These are phyloP conservation scores for Aplochiton taeniatus DNA, from an alignment of 2,797 vertebrate genomes.

Conservation along the genomic window DNA sequence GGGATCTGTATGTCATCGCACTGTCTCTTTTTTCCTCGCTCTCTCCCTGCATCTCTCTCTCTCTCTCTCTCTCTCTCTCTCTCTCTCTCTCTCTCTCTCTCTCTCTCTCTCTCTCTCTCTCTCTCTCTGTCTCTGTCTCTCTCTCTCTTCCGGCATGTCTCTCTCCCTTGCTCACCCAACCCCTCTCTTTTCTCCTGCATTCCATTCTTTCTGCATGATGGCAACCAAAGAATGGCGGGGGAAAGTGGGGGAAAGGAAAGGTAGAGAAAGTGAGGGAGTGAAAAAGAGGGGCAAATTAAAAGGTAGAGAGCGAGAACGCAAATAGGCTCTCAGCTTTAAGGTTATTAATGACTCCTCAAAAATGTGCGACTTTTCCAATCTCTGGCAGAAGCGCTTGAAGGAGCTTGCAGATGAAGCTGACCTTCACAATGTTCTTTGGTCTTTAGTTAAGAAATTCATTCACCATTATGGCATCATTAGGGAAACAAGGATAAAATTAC, in stretches of 20 bases:
- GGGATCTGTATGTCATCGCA: constrained; percentile 96
- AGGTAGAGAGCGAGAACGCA: constrained; percentile 99
- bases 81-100: too few species aligned
- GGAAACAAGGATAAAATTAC: constrained; percentile 99
- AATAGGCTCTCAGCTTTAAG: constrained; percentile 99
- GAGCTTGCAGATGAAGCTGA: constrained; percentile 99
- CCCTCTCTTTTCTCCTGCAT: constrained; percentile 41
- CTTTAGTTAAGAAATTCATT: constrained; percentile 99
- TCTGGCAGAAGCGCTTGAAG: constrained; percentile 99
- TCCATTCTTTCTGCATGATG: constrained; percentile 84
- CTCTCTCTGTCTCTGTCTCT: constrained; percentile 61
- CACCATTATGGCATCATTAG: constrained; percentile 99
- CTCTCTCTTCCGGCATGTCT: constrained; percentile 56
- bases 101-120: constrained; percentile 41
- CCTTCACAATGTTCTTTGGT: constrained; percentile 99
- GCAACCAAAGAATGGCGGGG: constrained; percentile 76
- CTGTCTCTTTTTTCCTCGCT: constrained; percentile 83
- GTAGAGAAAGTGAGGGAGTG: constrained; percentile 68
- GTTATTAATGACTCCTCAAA: constrained; percentile 99
- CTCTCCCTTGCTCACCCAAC: constrained; percentile 18
- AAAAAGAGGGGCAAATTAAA: constrained; percentile 95
- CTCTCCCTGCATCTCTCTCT: constrained; percentile 34
- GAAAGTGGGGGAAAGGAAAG: constrained; percentile 80
- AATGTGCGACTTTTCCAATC: constrained; percentile 99
- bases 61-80: constrained; percentile 12